Percentiles rank a stretch among this genome's conserved stretches.
These are phyloP conservation scores for Lethenteron camtschaticum DNA, from an alignment of 2,113 vertebrate species.

Conservation along the genomic window DNA sequence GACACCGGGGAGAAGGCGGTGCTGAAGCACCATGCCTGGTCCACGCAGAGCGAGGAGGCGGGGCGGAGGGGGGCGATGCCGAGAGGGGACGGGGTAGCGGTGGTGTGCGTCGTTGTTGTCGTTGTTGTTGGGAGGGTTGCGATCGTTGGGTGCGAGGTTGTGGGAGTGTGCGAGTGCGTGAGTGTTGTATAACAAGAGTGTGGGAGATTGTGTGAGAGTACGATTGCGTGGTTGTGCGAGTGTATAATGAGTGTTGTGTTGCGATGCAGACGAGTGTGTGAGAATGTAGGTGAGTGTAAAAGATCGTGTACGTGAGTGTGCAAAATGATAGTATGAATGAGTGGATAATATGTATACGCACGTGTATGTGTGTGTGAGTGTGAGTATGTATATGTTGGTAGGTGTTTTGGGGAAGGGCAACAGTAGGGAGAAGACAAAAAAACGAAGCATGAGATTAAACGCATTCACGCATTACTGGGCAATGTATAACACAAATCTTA, in stretches of 20 bases:
- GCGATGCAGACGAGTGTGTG: not conserved
- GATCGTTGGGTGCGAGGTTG: not conserved
- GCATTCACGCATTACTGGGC: too few relatives aligned
- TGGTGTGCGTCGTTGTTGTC: not conserved
- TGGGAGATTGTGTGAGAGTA: not conserved
- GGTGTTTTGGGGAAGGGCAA: too few relatives aligned
- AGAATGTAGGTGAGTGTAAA: not conserved
- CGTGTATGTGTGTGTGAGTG: not conserved
- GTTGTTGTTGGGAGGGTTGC: not conserved
- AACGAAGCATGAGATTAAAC: too few relatives aligned
- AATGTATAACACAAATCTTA: too few relatives aligned
- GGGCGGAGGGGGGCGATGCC: not conserved
- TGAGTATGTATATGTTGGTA: not conserved
- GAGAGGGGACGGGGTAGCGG: not conserved
- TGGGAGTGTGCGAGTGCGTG: not conserved
- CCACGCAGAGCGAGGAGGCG: constrained; percentile 14
- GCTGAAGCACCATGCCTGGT: constrained; percentile 88
- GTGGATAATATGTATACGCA: not conserved
- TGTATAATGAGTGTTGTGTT: not conserved
- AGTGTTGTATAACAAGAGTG: not conserved
- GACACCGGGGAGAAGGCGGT: constrained; percentile 73
- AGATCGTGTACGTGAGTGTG: constrained; percentile 5
- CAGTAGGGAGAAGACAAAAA: too few relatives aligned
- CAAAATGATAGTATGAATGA: not conserved
- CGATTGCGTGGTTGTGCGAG: not conserved